Evolutionary conservation across 1,140 invertebrate genomes (phyloP), one percentile per base, ranked within the genome.

Genomic region (Laodelphax striatellus): DNA sequence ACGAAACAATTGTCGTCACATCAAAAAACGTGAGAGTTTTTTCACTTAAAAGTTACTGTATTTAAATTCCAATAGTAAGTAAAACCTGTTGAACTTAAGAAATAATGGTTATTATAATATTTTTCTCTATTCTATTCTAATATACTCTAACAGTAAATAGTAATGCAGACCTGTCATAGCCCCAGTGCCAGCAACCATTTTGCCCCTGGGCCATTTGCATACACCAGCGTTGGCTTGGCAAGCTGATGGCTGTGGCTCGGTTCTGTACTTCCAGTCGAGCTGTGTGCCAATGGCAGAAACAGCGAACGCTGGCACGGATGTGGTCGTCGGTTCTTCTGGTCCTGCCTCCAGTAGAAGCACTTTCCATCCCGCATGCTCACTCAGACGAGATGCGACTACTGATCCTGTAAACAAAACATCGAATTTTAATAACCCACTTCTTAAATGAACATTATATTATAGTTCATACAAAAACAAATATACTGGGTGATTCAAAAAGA

Each of bases 181-280:
- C 63, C 86, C 90, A 2, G 82, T 86, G 2, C 93, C 93, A n/a
- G 92, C 93, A 8, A 92, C 69, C 38, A 87, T 85, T 75, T 84
- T 87, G 0, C 87, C 87, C 38, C 84, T 75, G 0, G 84, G 82
- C 77, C 86, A 78, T 62, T 82, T 83, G 69, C 88, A 90, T 0
- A 83, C 80, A 1, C 80, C 79, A 21, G 79, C 78, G 57, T 77
- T 77, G 11, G 5, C 73, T 46, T 77, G 71, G 63, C 85, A 85
- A n/a, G 77, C 74, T 1, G 68, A 68, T 0, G 66, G 65, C 63
- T 84, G 77, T 0, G 79, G 75, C 50, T 84, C 80, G 0, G 83
- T 83, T 59, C 77, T 70, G 66, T 87, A 89, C 46, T 75, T 68
- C 79, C 86, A 91, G 65, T 86, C 84, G n/a, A 77, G 72, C 0